Base-by-base conservation (phyloP, 2,888 invertebrate genomes). In the Rosalia funebris region DNA sequence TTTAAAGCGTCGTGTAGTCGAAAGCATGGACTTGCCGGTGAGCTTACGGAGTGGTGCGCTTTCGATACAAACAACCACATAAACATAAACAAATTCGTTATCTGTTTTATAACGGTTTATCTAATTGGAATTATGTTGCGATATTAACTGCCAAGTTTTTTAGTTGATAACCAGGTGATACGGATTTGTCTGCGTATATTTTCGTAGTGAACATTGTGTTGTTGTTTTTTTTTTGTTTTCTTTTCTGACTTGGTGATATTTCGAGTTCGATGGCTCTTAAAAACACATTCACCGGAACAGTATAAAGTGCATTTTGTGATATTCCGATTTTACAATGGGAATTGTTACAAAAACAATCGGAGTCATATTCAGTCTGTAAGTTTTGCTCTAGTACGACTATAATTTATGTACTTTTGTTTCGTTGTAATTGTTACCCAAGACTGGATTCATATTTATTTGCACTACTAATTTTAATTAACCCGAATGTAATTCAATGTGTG, bases 321-420 rank as follows among this genome's bases (percentile, higher is more conserved):
- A 25, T 39, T 50, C 19, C 20, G 10, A 50, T 50, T 37, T 34
- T 47, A 68, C 64, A 68, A 90, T 91, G 90, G 91, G 91, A 73
- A 89, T 90, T 80, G 88, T 91, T 73, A 90, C 90, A 61, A 91
- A 91, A 82, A 89, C 90, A 62, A 87, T 91, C 72, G 90, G 90
- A 82, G 89, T 91, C 79, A 87, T 91, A 79, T 91, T 90, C 86
- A 90, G 89, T 83, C 89, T 91, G 91, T 91, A 83, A 91, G 91
- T 90, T 47, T 31, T 7, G 7, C 12, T n/a, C 16, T 10, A 3
- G 2, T 39, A 10, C 16, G 15, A 14, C 5, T 19, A 10, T 50
- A 42, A 53, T 50, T 50, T 50, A 50, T 50, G 50, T n/a, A 19
- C 36, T 50, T 50, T 50, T 50, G 39, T 50, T 50, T 48, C 20